These are phyloP conservation scores for Eristalis tenax DNA, from an alignment of 2,888 invertebrate species.

Conservation along the genomic window DNA sequence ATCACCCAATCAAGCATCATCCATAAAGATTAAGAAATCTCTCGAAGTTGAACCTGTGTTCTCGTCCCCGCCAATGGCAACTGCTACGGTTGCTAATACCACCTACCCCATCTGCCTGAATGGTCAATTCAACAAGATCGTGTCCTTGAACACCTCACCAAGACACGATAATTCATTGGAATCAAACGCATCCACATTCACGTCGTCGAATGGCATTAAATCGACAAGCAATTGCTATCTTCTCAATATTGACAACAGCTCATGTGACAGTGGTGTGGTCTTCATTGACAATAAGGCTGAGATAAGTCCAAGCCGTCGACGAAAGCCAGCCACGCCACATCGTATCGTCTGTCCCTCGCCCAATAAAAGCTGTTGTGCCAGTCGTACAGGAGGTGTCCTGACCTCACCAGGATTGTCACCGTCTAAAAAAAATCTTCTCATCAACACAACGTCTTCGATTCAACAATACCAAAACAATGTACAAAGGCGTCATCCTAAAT, in stretches of 20 bases:
- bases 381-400: slow-evolving; percentile 56
- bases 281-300: slow-evolving; percentile 74
- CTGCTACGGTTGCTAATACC: slow-evolving; percentile 72
- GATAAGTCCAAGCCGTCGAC: slow-evolving; percentile 74
- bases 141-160: slow-evolving; percentile 76
- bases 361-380: slow-evolving; percentile 75
- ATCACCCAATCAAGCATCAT: slow-evolving; percentile 80
- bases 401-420: slow-evolving; percentile 55
- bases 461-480: slow-evolving; percentile 62
- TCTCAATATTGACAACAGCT: slow-evolving; percentile 79
- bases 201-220: slow-evolving; percentile 53
- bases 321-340: slow-evolving; percentile 83
- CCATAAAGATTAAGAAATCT: slow-evolving; percentile 80
- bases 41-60: slow-evolving; percentile 79
- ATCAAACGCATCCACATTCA: slow-evolving; percentile 53
- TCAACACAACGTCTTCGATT: slow-evolving; percentile 41
- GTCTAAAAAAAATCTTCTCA: slow-evolving; percentile 56
- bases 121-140: slow-evolving; percentile 80
- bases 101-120: slow-evolving; percentile 74
- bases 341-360: slow-evolving; percentile 83
- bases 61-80: slow-evolving; percentile 77
- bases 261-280: slow-evolving; percentile 81
- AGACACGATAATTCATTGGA: slow-evolving; percentile 61
- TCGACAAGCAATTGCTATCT: slow-evolving; percentile 73
- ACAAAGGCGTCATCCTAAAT: slow-evolving; percentile 73